Conservation (phyloP, 2,113 vertebrate species). For the Cyphomyrus discorhynchus region DNA sequence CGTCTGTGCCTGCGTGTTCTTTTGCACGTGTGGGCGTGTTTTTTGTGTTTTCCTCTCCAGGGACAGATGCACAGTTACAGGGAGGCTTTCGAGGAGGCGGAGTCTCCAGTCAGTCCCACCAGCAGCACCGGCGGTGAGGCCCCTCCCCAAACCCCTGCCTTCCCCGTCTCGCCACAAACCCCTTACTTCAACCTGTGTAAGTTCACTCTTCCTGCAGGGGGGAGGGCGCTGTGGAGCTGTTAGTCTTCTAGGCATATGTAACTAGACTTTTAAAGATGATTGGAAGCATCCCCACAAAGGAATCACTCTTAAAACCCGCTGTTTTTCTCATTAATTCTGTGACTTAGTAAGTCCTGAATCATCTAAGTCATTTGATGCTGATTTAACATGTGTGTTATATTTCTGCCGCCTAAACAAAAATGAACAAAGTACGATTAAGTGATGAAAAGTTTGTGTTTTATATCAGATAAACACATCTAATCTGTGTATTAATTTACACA, state of each 20-base stretch:
- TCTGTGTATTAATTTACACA: background rate
- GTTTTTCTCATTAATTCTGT: background rate
- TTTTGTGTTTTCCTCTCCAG: slow-evolving; percentile 49
- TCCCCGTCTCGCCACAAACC: slow-evolving; percentile 69
- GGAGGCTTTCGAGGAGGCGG: slow-evolving; percentile 92
- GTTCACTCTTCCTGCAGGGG: slow-evolving; percentile 52
- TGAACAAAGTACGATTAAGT: background rate
- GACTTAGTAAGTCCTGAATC: background rate
- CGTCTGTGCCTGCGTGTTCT: slow-evolving; percentile 7
- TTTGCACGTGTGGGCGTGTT: slow-evolving; percentile 11
- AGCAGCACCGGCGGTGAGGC: slow-evolving; percentile 80
- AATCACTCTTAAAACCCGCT: background rate
- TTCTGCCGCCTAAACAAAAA: background rate
- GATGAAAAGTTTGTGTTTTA: background rate
- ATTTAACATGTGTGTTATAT: background rate
- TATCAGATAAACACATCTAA: background rate
- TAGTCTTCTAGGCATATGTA: slow-evolving; percentile 1
- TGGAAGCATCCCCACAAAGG: background rate
- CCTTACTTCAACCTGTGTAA: slow-evolving; percentile 71
- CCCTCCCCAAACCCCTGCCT: slow-evolving; percentile 69
- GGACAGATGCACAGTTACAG: slow-evolving; percentile 96
- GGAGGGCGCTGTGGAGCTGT: slow-evolving; percentile 53
- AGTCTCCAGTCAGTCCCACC: slow-evolving; percentile 68
- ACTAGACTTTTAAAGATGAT: background rate
- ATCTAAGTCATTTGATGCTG: background rate